Percentiles rank a stretch among this genome's conserved stretches.
Conservation (phyloP, 2,888 invertebrate species). For the Cephus runcator region DNA sequence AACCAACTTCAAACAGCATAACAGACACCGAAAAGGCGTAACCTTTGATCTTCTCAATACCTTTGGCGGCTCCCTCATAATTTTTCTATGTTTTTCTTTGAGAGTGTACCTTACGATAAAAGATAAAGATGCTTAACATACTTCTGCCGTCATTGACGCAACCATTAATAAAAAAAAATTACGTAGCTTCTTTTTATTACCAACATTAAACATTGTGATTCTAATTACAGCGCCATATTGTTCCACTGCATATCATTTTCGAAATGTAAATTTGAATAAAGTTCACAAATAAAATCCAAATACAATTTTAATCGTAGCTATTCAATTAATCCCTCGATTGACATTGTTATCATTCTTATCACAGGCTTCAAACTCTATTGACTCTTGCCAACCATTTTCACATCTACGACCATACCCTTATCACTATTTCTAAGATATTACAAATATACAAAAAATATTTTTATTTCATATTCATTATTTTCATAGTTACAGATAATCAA, state of each 20-base stretch:
- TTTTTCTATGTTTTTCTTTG: not conserved
- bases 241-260: not conserved
- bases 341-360: not conserved
- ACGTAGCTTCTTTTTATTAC: not conserved
- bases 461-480: not conserved
- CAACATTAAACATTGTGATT: not conserved
- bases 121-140: not conserved
- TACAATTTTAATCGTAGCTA: not conserved
- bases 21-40: not conserved
- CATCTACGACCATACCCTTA: not conserved
- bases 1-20: not conserved
- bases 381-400: not conserved
- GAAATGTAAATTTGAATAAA: not conserved
- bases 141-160: not conserved
- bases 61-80: not conserved
- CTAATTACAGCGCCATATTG: not conserved
- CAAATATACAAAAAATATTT: not conserved
- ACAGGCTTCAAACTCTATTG: not conserved
- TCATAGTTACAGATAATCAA: not conserved
- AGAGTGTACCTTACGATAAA: not conserved
- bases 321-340: not conserved
- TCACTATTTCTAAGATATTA: not conserved
- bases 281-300: not conserved
- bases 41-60: not conserved
- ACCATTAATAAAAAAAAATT: not conserved